phyloP scores from a whole-genome alignment of 2,113 vertebrate genomes.

The Felis catus region DNA sequence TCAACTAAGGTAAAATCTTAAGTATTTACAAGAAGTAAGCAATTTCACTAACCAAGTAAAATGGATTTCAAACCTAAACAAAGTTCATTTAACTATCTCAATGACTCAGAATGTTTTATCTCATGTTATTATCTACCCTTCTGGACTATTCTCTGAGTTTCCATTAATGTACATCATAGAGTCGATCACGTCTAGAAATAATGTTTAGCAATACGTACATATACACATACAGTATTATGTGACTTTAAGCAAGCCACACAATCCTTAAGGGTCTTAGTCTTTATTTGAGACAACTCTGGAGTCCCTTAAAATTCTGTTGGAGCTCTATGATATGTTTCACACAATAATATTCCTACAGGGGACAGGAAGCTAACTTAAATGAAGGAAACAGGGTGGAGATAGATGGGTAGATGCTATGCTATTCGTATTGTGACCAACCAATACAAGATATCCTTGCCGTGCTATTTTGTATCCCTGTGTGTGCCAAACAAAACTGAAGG shows the following conservation, averaged over 20 bases:
- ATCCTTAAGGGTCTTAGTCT: background rate
- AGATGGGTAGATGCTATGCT: background rate
- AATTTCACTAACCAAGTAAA: slow-evolving; percentile 11
- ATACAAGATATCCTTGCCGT: background rate
- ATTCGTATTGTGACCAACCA: background rate
- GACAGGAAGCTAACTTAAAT: background rate
- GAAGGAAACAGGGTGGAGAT: background rate
- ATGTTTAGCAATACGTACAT: background rate
- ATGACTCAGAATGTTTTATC: background rate
- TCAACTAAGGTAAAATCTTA: slow-evolving; percentile 9
- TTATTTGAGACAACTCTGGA: background rate
- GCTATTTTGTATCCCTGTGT: background rate
- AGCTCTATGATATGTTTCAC: background rate
- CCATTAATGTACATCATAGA: background rate
- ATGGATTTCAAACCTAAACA: slow-evolving; percentile 5
- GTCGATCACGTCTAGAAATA: background rate
- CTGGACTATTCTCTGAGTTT: background rate
- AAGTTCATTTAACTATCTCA: background rate
- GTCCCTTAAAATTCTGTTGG: background rate
- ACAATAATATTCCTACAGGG: background rate
- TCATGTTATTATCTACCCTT: background rate
- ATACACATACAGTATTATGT: background rate
- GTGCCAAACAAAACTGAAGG: background rate
- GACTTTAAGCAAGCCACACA: background rate
- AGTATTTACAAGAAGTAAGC: background rate